These are phyloP conservation scores for Eupithecia subfuscata DNA, from an alignment of 2,888 invertebrate species.

Conservation along the genomic window DNA sequence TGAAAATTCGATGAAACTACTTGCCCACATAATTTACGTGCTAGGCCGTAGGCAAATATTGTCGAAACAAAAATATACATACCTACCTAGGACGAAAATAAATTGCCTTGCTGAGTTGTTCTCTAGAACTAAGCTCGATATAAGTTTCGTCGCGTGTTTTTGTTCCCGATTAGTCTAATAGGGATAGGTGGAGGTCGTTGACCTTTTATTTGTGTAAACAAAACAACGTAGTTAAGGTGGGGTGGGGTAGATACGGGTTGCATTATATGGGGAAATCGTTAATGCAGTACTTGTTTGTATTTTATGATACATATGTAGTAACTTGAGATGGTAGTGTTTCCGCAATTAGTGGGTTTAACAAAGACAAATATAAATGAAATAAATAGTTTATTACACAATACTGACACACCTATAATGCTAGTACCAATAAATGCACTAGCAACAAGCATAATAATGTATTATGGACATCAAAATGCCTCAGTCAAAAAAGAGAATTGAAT, in stretches of 20 bases:
- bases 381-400: too few species aligned
- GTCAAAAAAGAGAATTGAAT: too few species aligned
- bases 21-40: background rate
- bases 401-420: too few species aligned
- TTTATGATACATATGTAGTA: background rate
- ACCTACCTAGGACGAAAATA: background rate
- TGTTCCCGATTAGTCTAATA: slow-evolving; percentile 25
- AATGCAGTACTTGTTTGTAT: background rate
- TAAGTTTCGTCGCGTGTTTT: slow-evolving; percentile 23
- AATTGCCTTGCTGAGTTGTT: background rate
- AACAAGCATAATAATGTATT: too few species aligned
- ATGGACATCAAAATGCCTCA: too few species aligned
- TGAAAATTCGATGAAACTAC: background rate
- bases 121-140: slow-evolving; percentile 12
- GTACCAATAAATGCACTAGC: too few species aligned
- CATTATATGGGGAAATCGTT: background rate
- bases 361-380: too few species aligned
- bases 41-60: background rate
- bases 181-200: slow-evolving; percentile 30
- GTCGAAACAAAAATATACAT: background rate
- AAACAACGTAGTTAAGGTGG: background rate
- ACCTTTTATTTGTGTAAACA: slow-evolving; percentile 26
- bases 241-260: background rate
- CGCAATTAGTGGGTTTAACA: too few species aligned
- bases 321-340: too few species aligned